These are phyloP conservation scores for Cheilosia scutellata DNA, from an alignment of 2,888 invertebrate species.

Conservation along the genomic window DNA sequence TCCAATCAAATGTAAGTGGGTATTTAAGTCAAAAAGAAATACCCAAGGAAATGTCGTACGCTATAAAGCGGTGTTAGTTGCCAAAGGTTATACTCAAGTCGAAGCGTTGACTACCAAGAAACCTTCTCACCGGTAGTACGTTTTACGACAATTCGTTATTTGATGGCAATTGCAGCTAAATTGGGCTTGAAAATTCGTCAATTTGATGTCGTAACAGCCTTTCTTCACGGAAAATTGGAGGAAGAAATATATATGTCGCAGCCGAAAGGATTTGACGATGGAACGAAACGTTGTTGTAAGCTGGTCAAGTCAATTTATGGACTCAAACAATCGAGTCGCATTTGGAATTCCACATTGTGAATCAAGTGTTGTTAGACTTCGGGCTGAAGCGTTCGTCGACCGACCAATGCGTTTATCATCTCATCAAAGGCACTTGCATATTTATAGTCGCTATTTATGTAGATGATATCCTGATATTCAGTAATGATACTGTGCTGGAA, in stretches of 20 bases:
- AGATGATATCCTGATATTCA: constrained; percentile 67
- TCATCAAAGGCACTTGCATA: neutral
- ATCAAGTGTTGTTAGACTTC: too few relatives aligned
- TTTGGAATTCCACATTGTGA: too few relatives aligned
- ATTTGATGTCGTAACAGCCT: constrained; percentile 40
- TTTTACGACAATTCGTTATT: constrained; percentile 41
- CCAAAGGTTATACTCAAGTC: constrained; percentile 52
- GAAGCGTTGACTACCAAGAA: constrained; percentile 56
- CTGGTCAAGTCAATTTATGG: constrained; percentile 58
- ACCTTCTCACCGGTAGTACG: constrained; percentile 51
- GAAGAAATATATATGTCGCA: constrained; percentile 55
- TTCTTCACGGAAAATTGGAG: constrained; percentile 28
- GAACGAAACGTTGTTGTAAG: constrained; percentile 51
- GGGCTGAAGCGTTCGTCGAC: too few relatives aligned
- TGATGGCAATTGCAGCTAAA: constrained; percentile 51
- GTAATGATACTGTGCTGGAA: constrained; percentile 37
- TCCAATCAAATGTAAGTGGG: constrained; percentile 51
- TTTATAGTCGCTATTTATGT: constrained; percentile 69
- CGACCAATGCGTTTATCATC: constrained; percentile 39
- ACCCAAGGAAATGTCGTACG: constrained; percentile 27
- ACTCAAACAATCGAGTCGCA: too few relatives aligned
- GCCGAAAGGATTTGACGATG: constrained; percentile 52
- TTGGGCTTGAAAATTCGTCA: too few relatives aligned
- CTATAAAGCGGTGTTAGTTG: constrained; percentile 49
- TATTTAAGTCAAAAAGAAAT: constrained; percentile 40